Evolutionary conservation across 2,113 vertebrate genomes (phyloP).

Genomic region (Paracanthobrama guichenoti): DNA sequence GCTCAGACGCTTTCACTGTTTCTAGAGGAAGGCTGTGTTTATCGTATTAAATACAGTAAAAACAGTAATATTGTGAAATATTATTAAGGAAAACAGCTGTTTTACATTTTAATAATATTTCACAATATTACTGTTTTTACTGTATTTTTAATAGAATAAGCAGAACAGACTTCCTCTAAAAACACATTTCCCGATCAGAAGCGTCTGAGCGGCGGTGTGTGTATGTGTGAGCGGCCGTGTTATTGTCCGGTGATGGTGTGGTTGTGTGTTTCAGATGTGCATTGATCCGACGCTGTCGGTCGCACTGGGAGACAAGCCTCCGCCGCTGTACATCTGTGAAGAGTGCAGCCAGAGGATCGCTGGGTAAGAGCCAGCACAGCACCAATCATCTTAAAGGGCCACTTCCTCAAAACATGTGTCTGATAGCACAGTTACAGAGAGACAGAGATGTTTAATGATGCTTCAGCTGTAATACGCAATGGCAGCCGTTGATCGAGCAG

Average conservation of each 20-base stretch:
- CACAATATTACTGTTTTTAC: no score
- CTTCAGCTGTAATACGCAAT: background rate
- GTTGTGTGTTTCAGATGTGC: slow-evolving; percentile 85
- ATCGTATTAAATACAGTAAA: no score
- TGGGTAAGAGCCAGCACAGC: slow-evolving; percentile 75
- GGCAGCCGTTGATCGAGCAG: background rate
- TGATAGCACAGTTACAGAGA: background rate
- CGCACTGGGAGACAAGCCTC: slow-evolving; percentile 97
- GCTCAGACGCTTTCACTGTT: no score
- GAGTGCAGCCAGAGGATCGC: slow-evolving; percentile 98
- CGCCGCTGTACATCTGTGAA: slow-evolving; percentile 95
- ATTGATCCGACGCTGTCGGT: slow-evolving; percentile 96
- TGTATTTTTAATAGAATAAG: no score
- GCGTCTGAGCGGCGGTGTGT: no score
- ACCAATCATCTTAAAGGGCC: background rate
- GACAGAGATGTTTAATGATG: background rate
- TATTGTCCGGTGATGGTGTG: background rate
- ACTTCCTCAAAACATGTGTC: no score
- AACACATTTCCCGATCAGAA: no score
- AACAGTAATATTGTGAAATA: no score
- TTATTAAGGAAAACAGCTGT: no score
- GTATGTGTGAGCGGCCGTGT: background rate
- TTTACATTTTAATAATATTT: no score
- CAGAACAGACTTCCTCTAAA: no score
- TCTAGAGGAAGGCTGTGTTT: no score